Conservation (phyloP, 2,888 invertebrate species). For the Dryocosmus kuriphilus region DNA sequence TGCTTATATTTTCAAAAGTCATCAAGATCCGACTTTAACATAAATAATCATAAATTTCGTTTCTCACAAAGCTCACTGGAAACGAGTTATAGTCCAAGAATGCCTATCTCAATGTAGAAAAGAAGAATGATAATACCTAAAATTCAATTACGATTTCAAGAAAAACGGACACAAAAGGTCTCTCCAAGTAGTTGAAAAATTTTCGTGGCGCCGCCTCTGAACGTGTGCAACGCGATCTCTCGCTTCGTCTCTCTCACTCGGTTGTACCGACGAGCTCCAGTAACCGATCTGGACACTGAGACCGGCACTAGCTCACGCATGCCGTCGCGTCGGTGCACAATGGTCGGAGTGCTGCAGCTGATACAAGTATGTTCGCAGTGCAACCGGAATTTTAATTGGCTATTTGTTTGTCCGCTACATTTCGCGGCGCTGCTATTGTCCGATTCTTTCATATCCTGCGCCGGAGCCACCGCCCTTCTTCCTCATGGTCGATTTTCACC, state of each 20-base stretch:
- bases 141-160: neutral
- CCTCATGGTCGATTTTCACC: conserved; percentile 55
- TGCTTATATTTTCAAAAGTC: no score
- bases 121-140: no score
- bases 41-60: no score
- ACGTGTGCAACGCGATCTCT: conserved; percentile 19
- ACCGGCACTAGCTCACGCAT: conserved; percentile 60
- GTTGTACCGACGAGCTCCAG: neutral
- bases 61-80: no score
- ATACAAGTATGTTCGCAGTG: conserved; percentile 72
- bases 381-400: conserved; percentile 74
- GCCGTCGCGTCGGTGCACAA: conserved; percentile 67
- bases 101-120: no score
- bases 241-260: conserved; percentile 4
- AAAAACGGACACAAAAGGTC: neutral
- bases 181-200: neutral
- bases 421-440: conserved; percentile 68
- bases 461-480: conserved; percentile 55
- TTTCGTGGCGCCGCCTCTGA: neutral
- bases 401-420: conserved; percentile 73
- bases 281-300: neutral
- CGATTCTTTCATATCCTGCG: conserved; percentile 52
- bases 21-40: no score
- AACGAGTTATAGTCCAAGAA: no score
- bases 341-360: conserved; percentile 69